Evolutionary conservation across 2,797 vertebrate species (phyloP).

Genomic region (Molothrus aeneus): DNA sequence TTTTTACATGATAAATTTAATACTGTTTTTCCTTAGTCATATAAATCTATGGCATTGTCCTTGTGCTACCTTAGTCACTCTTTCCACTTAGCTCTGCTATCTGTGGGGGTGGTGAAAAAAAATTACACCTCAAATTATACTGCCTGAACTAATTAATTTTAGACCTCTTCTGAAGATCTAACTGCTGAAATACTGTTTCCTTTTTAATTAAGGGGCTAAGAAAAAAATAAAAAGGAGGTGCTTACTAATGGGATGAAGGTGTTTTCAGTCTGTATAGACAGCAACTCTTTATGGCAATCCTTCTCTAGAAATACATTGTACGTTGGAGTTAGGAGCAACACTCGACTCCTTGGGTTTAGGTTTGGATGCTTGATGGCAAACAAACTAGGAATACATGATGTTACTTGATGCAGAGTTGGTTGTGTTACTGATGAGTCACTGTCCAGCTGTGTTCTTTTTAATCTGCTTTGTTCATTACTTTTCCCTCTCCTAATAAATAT

Average conservation of each 20-base stretch:
- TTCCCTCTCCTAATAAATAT: neutral
- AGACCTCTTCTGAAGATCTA: neutral
- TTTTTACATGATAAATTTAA: neutral
- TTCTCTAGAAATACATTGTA: neutral
- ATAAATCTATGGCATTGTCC: neutral
- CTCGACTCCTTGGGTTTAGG: neutral
- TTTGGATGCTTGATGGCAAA: neutral
- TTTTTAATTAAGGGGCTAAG: neutral
- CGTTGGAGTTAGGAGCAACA: neutral
- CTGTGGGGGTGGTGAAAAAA: neutral
- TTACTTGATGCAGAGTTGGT: neutral
- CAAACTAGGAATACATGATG: neutral
- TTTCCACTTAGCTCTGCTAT: accelerated
- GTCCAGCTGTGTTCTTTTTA: neutral
- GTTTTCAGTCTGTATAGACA: neutral
- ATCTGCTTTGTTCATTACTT: neutral
- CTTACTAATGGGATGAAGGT: neutral
- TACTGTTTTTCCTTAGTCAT: neutral
- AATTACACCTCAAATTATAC: neutral
- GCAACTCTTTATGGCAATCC: neutral
- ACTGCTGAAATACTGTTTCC: neutral
- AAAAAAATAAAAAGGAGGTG: neutral
- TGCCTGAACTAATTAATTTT: neutral
- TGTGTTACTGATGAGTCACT: neutral
- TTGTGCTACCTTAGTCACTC: neutral